Conservation (phyloP, 1,140 invertebrate genomes). For the Drosophila bifasciata region DNA sequence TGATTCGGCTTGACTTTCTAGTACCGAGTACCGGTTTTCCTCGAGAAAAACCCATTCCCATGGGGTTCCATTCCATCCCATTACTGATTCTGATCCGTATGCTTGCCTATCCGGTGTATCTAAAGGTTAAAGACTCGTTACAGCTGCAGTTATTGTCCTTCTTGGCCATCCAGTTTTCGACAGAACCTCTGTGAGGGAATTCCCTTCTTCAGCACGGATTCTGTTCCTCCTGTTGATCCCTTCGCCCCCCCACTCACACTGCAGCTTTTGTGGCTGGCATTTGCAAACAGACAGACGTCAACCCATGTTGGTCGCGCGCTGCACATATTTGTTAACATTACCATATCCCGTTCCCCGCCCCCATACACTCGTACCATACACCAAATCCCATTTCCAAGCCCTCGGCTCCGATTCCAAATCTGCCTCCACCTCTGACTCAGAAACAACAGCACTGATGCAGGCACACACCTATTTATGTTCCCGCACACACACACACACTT, state of each 20-base stretch:
- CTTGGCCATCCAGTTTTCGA: no score
- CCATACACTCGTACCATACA: background rate
- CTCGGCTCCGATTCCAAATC: constrained; percentile 28
- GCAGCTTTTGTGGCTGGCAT: constrained; percentile 14
- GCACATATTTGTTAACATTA: constrained; percentile 54
- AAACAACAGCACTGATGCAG: constrained; percentile 31
- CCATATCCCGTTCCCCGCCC: constrained; percentile 10
- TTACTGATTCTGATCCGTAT: no score
- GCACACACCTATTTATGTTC: constrained; percentile 42
- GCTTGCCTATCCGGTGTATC: no score
- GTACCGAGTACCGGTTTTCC: no score
- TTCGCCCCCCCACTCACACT: background rate
- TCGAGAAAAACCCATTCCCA: no score
- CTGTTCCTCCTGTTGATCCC: constrained; percentile 21
- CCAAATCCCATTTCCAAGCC: constrained; percentile 57
- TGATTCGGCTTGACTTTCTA: no score
- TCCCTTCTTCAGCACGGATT: constrained; percentile 21
- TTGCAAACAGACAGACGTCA: constrained; percentile 33
- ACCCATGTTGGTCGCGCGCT: constrained; percentile 37
- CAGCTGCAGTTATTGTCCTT: no score
- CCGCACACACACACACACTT: constrained; percentile 32
- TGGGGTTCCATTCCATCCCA: no score
- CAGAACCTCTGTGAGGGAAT: no score
- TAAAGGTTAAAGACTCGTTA: no score
- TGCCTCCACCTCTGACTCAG: constrained; percentile 48